phyloP scores from a whole-genome alignment of 2,113 vertebrate genomes.

The Petrocephalus microphthalmus region DNA sequence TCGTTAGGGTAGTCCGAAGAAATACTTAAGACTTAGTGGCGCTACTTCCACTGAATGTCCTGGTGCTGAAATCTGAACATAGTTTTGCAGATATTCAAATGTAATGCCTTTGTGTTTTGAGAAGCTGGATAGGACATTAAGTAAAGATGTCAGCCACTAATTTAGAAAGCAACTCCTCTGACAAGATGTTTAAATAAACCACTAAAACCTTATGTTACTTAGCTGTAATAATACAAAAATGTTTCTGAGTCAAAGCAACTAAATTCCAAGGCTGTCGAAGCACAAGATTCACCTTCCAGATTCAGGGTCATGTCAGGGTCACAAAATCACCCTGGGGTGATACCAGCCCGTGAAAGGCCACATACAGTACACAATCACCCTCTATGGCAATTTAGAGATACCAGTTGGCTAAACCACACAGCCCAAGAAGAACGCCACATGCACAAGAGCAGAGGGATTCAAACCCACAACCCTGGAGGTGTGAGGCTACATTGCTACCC shows the following conservation, averaged over 20 bases:
- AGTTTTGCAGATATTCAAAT: slow-evolving; percentile 24
- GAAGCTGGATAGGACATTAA: slow-evolving; percentile 31
- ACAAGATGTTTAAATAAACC: neutral
- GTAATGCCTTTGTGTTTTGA: slow-evolving; percentile 28
- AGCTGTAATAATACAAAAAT: neutral
- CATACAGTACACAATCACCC: neutral
- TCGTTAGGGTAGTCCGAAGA: neutral
- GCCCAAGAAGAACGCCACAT: neutral
- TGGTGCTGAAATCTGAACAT: slow-evolving; percentile 11
- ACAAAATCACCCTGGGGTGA: neutral
- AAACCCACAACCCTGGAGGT: neutral
- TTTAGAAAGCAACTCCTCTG: slow-evolving; percentile 27
- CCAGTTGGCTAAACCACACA: neutral
- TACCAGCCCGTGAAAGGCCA: neutral
- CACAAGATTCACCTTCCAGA: neutral
- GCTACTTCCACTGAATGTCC: slow-evolving; percentile 2
- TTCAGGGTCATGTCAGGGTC: neutral
- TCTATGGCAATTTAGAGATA: neutral
- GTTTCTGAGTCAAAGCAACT: neutral
- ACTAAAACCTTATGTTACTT: neutral
- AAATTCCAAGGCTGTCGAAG: neutral
- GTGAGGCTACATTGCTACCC: neutral
- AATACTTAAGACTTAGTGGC: slow-evolving; percentile 17
- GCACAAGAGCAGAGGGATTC: neutral
- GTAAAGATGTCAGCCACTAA: slow-evolving; percentile 9